These are phyloP conservation scores for Zaprionus lineosus DNA, from an alignment of 2,888 invertebrate species.

Conservation along the genomic window DNA sequence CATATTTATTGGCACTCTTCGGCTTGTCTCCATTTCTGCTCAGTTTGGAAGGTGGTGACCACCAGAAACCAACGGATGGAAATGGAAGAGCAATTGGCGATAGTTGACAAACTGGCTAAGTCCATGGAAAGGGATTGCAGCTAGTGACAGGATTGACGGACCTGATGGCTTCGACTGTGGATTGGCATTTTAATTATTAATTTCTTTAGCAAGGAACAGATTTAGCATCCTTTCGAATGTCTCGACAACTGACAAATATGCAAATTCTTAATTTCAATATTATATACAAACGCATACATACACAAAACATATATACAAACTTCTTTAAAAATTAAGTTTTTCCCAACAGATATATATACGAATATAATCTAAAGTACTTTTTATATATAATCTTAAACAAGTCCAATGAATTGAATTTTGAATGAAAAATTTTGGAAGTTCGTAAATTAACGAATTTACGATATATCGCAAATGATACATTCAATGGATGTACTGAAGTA, in stretches of 20 bases:
- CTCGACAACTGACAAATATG: slow-evolving; percentile 47
- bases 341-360: too few species aligned
- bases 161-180: slow-evolving; percentile 52
- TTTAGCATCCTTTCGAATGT: slow-evolving; percentile 6
- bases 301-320: too few species aligned
- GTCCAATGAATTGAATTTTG: too few species aligned
- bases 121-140: neutral
- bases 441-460: too few species aligned
- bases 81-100: slow-evolving; percentile 36
- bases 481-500: too few species aligned
- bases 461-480: too few species aligned
- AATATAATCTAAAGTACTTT: too few species aligned
- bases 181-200: slow-evolving; percentile 75
- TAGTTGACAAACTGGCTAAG: slow-evolving; percentile 55
- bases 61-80: slow-evolving; percentile 12
- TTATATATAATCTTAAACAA: too few species aligned
- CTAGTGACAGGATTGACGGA: slow-evolving; percentile 50
- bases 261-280: slow-evolving; percentile 9
- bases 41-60: slow-evolving; percentile 9
- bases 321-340: too few species aligned
- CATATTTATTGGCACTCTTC: slow-evolving; percentile 77
- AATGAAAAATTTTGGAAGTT: too few species aligned
- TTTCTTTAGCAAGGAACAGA: slow-evolving; percentile 26
- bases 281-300: too few species aligned
- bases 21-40: slow-evolving; percentile 36